phyloP scores from a whole-genome alignment of 2,888 invertebrate species.

The Brenthis daphne region DNA sequence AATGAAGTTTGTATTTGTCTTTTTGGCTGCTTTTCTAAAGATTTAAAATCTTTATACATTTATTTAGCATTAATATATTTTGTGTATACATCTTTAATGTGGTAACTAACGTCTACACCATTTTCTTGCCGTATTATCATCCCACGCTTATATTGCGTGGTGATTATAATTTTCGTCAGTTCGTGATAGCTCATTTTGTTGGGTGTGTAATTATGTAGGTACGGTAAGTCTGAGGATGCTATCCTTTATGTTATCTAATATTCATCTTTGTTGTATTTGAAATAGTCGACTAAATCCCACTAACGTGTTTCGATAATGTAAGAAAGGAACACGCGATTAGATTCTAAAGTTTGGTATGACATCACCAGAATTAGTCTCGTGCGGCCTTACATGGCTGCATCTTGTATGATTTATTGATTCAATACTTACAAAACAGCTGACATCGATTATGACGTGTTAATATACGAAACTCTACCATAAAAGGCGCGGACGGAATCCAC shows the following conservation, averaged over 20 bases:
- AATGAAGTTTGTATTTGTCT: conserved; percentile 22
- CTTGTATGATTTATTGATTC: conserved; percentile 60
- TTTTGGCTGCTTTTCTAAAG: conserved; percentile 4
- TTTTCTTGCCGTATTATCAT: conserved; percentile 62
- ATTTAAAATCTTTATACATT: conserved; percentile 6
- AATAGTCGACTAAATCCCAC: conserved; percentile 29
- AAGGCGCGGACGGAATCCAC: conserved; percentile 44
- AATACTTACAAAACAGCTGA: conserved; percentile 59
- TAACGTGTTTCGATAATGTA: conserved; percentile 29
- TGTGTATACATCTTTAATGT: conserved; percentile 20
- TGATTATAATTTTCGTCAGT: conserved; percentile 71
- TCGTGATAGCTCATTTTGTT: conserved; percentile 62
- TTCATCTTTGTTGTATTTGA: conserved; percentile 29
- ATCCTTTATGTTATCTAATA: conserved; percentile 26
- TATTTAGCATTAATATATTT: conserved; percentile 20
- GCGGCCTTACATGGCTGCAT: conserved; percentile 73
- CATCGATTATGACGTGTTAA: conserved; percentile 60
- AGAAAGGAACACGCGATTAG: conserved; percentile 49
- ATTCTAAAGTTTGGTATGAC: conserved; percentile 64
- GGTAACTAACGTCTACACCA: conserved; percentile 43
- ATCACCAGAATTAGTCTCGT: conserved; percentile 70
- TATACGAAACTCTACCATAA: conserved; percentile 55
- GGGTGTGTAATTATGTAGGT: conserved; percentile 61
- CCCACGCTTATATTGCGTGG: conserved; percentile 70
- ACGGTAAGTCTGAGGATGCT: conserved; percentile 29